Evolutionary conservation across 2,113 vertebrate genomes (phyloP).

Genomic region (Cichladusa arquata): DNA sequence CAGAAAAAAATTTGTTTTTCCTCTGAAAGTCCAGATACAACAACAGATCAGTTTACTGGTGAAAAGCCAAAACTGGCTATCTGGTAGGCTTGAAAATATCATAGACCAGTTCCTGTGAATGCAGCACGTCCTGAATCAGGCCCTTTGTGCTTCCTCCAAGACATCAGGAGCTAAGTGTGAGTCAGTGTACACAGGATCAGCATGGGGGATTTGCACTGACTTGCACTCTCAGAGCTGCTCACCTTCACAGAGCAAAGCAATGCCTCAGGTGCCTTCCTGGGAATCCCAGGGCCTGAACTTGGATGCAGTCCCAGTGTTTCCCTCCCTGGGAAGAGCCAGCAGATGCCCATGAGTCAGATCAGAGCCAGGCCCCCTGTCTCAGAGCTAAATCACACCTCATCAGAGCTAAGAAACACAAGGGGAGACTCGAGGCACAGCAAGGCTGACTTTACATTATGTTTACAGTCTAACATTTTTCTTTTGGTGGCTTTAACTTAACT

Average conservation of each 20-base stretch:
- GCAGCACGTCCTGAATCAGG: neutral
- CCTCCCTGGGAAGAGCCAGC: fast-evolving
- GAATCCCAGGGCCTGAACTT: neutral
- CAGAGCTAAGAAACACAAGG: neutral
- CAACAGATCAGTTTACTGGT: neutral
- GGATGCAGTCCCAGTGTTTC: fast-evolving
- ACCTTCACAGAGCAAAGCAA: neutral
- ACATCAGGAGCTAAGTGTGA: neutral
- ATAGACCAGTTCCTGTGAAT: neutral
- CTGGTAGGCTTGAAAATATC: neutral
- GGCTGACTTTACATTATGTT: neutral
- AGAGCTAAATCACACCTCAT: fast-evolving
- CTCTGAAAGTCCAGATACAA: neutral
- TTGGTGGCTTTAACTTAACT: neutral
- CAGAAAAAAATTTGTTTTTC: neutral
- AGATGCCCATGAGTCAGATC: neutral
- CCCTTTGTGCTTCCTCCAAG: neutral
- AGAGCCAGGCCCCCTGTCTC: neutral
- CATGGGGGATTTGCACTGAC: fast-evolving
- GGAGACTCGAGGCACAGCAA: fast-evolving
- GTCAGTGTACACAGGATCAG: neutral
- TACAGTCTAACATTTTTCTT: neutral
- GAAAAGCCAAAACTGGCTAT: neutral
- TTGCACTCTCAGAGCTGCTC: neutral
- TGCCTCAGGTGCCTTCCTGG: neutral